Conservation (phyloP, 2,797 vertebrate genomes). For the Pelobates cultripes region DNA sequence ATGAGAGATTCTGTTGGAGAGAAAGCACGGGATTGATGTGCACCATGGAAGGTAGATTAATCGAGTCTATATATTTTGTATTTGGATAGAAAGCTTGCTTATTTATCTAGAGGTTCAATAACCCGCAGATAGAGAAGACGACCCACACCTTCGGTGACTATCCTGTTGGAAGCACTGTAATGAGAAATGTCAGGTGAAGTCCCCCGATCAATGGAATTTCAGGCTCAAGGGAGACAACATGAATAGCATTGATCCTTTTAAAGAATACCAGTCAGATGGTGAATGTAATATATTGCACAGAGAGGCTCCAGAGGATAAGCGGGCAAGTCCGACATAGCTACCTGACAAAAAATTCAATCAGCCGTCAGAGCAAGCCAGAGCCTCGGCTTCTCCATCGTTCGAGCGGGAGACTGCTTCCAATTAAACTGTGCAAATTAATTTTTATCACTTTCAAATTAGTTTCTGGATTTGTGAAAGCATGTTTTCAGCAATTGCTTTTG, state of each 20-base stretch:
- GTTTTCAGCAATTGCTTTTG: constrained; percentile 72
- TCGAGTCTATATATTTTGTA: background rate
- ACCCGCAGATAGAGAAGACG: constrained; percentile 50
- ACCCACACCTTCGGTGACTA: constrained; percentile 67
- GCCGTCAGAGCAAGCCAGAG: constrained; percentile 67
- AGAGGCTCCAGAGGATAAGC: constrained; percentile 78
- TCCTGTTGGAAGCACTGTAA: constrained; percentile 71
- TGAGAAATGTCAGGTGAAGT: constrained; percentile 81
- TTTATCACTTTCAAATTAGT: constrained; percentile 82
- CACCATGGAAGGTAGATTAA: too few species aligned
- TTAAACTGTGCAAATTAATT: constrained; percentile 87
- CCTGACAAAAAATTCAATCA: constrained; percentile 95
- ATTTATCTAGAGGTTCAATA: constrained; percentile 5
- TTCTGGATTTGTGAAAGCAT: constrained; percentile 73
- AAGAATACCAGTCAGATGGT: constrained; percentile 77
- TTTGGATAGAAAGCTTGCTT: background rate
- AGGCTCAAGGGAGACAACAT: constrained; percentile 79
- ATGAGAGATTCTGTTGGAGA: too few species aligned
- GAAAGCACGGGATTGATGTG: too few species aligned
- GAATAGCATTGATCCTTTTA: constrained; percentile 85
- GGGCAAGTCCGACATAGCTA: constrained; percentile 81
- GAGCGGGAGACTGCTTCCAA: constrained; percentile 76
- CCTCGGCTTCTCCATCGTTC: constrained; percentile 61
- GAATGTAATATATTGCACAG: constrained; percentile 85
- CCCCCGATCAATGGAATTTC: constrained; percentile 83